Conservation (phyloP, 2,113 vertebrate species). For the Takifugu bimaculatus region DNA sequence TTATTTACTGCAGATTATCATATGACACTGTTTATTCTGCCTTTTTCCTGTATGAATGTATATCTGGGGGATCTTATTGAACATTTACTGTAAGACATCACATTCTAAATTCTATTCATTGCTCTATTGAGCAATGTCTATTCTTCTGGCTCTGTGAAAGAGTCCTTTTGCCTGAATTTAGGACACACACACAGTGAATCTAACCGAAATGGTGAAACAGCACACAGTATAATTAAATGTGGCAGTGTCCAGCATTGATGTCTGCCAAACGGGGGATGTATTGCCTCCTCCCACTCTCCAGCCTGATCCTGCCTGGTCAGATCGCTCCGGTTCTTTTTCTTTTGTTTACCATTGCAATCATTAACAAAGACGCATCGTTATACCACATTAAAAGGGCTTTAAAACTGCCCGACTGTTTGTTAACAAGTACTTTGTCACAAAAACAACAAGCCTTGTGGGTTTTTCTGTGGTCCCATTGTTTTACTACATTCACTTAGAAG, state of each 20-base stretch:
- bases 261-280: background rate
- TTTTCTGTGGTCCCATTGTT: conserved; percentile 9
- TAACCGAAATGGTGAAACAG: no score
- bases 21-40: no score
- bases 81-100: no score
- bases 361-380: conserved; percentile 48
- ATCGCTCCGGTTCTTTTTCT: conserved; percentile 9
- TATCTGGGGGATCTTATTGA: no score
- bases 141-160: no score
- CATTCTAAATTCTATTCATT: no score
- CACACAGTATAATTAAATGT: background rate
- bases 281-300: background rate
- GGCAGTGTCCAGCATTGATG: conserved; percentile 1
- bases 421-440: conserved; percentile 36
- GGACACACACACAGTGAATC: no score
- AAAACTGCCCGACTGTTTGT: conserved; percentile 31
- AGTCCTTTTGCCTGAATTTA: no score
- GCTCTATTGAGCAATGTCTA: no score
- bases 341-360: conserved; percentile 30
- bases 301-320: conserved; percentile 4
- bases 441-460: conserved; percentile 17
- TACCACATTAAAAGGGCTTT: conserved; percentile 29
- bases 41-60: no score
- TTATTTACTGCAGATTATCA: no score
- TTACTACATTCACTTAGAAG: conserved; percentile 17